A percentile compares a stretch with the other conserved stretches of the same genome.
Conservation (phyloP, 2,797 vertebrate species). For the Petrocephalus sullivani region DNA sequence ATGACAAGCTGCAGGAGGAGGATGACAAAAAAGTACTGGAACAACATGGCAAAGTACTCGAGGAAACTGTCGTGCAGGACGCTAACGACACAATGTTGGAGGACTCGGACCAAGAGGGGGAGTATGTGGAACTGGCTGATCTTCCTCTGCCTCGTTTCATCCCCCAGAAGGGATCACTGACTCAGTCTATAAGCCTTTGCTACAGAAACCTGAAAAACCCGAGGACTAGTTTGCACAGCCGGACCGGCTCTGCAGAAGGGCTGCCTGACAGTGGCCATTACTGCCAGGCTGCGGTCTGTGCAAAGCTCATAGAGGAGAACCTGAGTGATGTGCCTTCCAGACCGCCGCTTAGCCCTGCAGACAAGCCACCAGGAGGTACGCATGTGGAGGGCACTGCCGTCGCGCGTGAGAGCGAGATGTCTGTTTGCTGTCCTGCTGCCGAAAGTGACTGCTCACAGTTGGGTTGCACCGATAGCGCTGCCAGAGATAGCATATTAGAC, state of each 20-base stretch:
- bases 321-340: constrained; percentile 23
- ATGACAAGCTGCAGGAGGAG: background rate
- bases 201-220: constrained; percentile 55
- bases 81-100: constrained; percentile 32
- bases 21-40: background rate
- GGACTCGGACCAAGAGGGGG: constrained; percentile 63
- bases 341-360: constrained; percentile 7
- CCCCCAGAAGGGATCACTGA: constrained; percentile 66
- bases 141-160: constrained; percentile 62
- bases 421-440: background rate
- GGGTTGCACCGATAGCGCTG: background rate
- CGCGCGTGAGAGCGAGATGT: background rate
- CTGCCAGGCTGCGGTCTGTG: constrained; percentile 45
- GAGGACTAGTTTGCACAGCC: constrained; percentile 30
- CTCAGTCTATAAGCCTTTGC: constrained; percentile 56
- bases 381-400: background rate
- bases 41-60: background rate
- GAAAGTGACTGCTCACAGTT: background rate
- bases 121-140: constrained; percentile 71
- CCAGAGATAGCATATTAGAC: background rate
- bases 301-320: constrained; percentile 48
- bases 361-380: background rate
- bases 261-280: constrained; percentile 31
- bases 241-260: constrained; percentile 16
- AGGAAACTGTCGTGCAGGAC: constrained; percentile 4